Base-by-base conservation (phyloP, 2,113 vertebrate species). In the Mola mola region DNA sequence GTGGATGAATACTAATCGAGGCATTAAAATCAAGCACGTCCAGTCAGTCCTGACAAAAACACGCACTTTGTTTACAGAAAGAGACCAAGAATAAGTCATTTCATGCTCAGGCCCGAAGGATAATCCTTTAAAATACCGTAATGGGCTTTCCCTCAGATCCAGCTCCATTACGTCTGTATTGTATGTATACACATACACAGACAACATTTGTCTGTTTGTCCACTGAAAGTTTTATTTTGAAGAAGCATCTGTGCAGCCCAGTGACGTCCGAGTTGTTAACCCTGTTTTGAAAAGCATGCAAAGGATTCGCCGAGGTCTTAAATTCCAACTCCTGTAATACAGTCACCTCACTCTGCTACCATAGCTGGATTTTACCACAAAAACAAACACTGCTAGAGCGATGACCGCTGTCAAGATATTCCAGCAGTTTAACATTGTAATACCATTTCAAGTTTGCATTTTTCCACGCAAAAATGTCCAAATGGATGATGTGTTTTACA, bases 291-390 rank as follows among this genome's bases (percentile, higher is more conserved):
- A 28, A 43, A 65, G 43, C 42, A 52, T 2, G 8, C 37, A 49
- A 6, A 57, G 24, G 22, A 72, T 37, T 49, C 64, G 4, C 5
- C 10, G 48, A 25, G 26, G 22, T 31, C 48, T 60, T 21, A 65
- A 72, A 53, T 66, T 63, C 63, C 44, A n/a, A 38, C 38, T 72
- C 71, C 24, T 72, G 70, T 66, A 66, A 66, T 26, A 44, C 49
- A 29, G 57, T 80, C 74, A 81, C 75, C 79, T 86, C 71, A 73
- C 53, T 51, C 28, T 41, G 41, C 50, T 28, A 38, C 20, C 67
- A 17, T 40, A 62, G 58, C 40, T 33, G 49, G 53, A 65, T 73
- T 68, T 61, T 43, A 37, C 4, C 13, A 43, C 26, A 49, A 25
- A 59, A 41, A 60, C 43, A 76, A 60, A 75, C 64, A 73, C 68